Evolutionary conservation across 2,113 vertebrate genomes (phyloP), one percentile per base, ranked within the genome.

Genomic region (Pleuronectes platessa): DNA sequence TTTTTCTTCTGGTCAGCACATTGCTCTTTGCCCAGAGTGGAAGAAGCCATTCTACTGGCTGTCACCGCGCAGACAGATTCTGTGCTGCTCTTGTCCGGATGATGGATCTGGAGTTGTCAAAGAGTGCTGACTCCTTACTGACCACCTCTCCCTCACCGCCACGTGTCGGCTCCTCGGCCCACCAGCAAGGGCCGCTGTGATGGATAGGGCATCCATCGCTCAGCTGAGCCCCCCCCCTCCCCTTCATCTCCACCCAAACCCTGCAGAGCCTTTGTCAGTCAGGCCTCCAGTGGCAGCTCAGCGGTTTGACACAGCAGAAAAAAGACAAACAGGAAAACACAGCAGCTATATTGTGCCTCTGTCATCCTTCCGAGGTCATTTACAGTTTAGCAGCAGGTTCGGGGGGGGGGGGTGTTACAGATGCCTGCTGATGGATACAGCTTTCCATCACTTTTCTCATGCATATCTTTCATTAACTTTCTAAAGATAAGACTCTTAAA

Each of bases 91-190:
- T 92, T 92, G 92, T 92, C 91, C 63, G 64, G 71, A 90, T 93
- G 93, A 94, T 93, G 91, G 89, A 94, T 94, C 89, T 91, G 75
- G 63, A 91, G 74, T 47, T 76, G 84, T 88, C 86, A 89, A 74
- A 89, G 89, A 93, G 82, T 93, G 93, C 92, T 93, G 93, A 93
- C 92, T 93, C 89, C 72, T 90, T 75, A 84, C 87, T 85, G 89
- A 88, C 92, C 89, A 90, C 69, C 86, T 83, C 87, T 92, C 92
- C 88, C 88, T 92, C 91, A 90, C 85, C 80, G 64, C 85, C 79
- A 24, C 87, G 59, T 82, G 76, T 91, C 90, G 83, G 63, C 84
- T 83, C 86, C 77, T 86, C 71, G 82, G 83, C 87, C 88, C 87
- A 84, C 85, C 85, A 88, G 78, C 85, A 68, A 88, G 86, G 85